phyloP scores from a whole-genome alignment of 2,888 invertebrate species.

The Dinocampus coccinellae region DNA sequence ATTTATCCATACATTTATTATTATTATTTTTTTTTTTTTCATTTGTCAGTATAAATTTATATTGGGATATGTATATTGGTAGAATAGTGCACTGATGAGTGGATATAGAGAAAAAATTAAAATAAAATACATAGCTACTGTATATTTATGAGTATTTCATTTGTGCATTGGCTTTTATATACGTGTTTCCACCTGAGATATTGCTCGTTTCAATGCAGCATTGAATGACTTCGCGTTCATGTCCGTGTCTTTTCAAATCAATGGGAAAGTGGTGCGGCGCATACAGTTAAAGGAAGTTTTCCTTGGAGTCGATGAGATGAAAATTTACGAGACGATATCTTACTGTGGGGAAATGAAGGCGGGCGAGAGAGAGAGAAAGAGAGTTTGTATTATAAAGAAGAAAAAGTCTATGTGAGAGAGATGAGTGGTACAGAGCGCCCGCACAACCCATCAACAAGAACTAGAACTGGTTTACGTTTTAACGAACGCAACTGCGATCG shows the following conservation, averaged over 20 bases:
- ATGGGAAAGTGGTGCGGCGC: conserved; percentile 14
- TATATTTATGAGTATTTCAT: conserved; percentile 30
- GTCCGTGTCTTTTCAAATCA: conserved; percentile 23
- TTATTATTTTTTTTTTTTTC: too few species aligned
- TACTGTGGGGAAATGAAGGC: too few species aligned
- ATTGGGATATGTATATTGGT: too few species aligned
- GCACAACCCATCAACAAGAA: conserved; percentile 1
- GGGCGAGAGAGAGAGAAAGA: conserved; percentile 7
- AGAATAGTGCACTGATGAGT: background rate
- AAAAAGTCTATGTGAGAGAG: background rate
- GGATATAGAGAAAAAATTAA: background rate
- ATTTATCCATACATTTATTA: too few species aligned
- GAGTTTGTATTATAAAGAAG: background rate
- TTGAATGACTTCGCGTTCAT: background rate
- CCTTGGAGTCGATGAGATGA: conserved; percentile 26
- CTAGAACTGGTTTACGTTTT: conserved; percentile 26
- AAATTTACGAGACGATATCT: conserved; percentile 30
- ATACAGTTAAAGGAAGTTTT: conserved; percentile 2
- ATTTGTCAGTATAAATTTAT: too few species aligned
- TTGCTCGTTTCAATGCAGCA: background rate
- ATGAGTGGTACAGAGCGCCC: conserved; percentile 2
- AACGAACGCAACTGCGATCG: conserved; percentile 13
- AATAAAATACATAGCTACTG: conserved; percentile 5
- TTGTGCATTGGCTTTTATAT: conserved; percentile 22
- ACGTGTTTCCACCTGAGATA: conserved; percentile 8